Evolutionary conservation across 2,113 vertebrate genomes (phyloP), one percentile per base, ranked within the genome.

Genomic region (Gopherus flavomarginatus): DNA sequence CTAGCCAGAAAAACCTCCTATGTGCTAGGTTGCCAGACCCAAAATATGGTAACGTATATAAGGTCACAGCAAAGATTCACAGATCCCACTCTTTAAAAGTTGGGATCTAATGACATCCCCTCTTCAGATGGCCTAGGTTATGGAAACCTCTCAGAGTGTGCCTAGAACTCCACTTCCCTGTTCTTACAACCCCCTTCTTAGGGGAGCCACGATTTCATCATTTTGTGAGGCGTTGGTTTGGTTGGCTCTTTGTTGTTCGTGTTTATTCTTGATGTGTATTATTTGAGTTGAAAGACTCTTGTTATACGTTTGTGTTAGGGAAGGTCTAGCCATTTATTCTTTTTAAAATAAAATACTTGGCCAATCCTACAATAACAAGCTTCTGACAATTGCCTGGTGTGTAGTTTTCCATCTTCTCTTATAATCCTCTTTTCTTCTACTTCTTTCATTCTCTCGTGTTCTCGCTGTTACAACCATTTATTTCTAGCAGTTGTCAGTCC

Each of bases 401-500:
- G 85, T 83, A 90, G 89, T 42, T 96, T 81, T 89, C n/a, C 27
- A 47, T 84, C 38, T 75, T 83, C 78, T 8, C 53, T 31, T 49
- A 86, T 90, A 38, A 92, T 49, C 52, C 22, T 2, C 82, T 97
- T 97, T 92, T 87, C 69, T 85, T 93, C 50, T 53, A 31, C 26
- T 8, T 81, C 31, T 85, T 93, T 90, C n/a, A 72, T 83, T 93
- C 17, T 91, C 38, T 95, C 14, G 79, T 88, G 21, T 86, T 72
- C 82, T 89, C 90, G 12, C 69, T 94, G 44, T 79, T 94, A 56
- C 59, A 89, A 31, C 53, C 38, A 10, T 84, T 77, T 92, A 54
- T 54, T 94, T 94, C 72, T 87, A 89, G 83, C 56, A 11, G 52
- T 77, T n/a, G 4, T 90, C 62, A 86, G 42, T 6, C 59, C 56